Evolutionary conservation across 2,113 vertebrate species (phyloP).

Genomic region (Danio rerio): GRCz12tu NC_133193.1:23743001-23743500

Average conservation of each 20-base stretch:
- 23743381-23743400: no score
- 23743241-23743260: background rate
- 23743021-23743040: conserved; percentile 24
- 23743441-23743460: no score
- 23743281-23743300: no score
- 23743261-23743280: background rate
- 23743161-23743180: conserved; percentile 16
- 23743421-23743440: no score
- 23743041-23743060: conserved; percentile 43
- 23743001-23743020: background rate
- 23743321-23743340: no score
- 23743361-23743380: no score
- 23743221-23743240: background rate
- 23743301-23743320: no score
- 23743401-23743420: no score
- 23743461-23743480: no score
- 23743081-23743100: conserved; percentile 68
- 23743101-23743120: conserved; percentile 70
- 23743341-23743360: no score
- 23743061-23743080: conserved; percentile 1
- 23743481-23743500: no score
- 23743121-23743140: conserved; percentile 57
- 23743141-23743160: conserved; percentile 37
- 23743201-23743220: conserved; percentile 22
- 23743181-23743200: background rate